phyloP scores from a whole-genome alignment of 2,113 vertebrate genomes.

The Haplochromis burtoni region DNA sequence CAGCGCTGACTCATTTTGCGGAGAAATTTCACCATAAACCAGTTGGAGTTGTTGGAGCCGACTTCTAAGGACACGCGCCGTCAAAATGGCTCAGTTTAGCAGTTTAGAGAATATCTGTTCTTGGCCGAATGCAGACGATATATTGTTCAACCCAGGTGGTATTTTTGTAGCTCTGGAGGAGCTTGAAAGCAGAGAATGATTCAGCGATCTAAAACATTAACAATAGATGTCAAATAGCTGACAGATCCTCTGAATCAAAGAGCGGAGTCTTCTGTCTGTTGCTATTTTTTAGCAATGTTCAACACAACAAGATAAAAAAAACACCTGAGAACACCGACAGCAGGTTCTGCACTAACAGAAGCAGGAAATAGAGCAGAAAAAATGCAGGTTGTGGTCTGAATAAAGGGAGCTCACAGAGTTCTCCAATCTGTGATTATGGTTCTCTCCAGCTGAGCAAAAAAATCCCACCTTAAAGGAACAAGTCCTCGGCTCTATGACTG shows the following conservation, averaged over 20 bases:
- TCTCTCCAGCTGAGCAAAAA: not conserved
- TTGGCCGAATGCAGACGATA: not conserved
- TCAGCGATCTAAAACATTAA: not conserved
- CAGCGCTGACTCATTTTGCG: not conserved
- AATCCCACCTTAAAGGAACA: not conserved
- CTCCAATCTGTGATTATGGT: not conserved
- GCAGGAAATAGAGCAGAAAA: not conserved
- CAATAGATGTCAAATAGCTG: not conserved
- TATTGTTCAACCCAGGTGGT: not conserved
- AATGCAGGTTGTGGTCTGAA: not conserved
- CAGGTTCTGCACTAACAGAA: not conserved
- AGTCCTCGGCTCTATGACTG: not conserved
- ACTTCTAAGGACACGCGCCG: not conserved
- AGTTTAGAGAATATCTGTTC: not conserved
- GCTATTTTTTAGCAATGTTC: not conserved
- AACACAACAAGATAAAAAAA: not conserved
- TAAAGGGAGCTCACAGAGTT: not conserved
- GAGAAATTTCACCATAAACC: not conserved
- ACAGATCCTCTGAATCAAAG: not conserved
- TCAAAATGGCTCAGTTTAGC: not conserved
- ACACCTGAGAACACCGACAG: not conserved
- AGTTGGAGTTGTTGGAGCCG: not conserved
- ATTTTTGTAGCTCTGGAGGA: not conserved
- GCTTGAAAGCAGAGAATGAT: not conserved
- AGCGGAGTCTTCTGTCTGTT: not conserved